These are phyloP conservation scores for Cynopterus sphinx DNA, from an alignment of 2,797 vertebrate genomes.

Conservation along the genomic window DNA sequence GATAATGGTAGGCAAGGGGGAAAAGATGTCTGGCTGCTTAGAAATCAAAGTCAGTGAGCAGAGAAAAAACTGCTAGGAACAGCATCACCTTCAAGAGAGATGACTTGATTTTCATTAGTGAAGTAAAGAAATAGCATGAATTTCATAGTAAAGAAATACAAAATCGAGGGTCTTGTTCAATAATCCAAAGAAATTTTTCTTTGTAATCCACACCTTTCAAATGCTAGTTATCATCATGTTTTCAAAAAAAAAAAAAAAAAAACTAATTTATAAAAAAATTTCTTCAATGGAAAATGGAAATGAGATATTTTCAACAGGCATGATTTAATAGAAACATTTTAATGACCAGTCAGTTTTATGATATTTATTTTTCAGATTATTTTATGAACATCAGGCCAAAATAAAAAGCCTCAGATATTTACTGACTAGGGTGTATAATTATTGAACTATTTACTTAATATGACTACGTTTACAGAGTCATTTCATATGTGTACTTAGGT, in stretches of 20 bases:
- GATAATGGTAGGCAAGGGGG: constrained; percentile 7
- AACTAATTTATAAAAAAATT: not conserved
- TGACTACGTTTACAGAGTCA: not conserved
- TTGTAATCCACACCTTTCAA: not conserved
- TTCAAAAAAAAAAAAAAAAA: not conserved
- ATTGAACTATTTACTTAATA: not conserved
- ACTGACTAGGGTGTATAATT: not conserved
- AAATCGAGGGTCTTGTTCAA: not conserved
- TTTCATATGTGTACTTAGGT: not conserved
- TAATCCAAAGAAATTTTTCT: not conserved
- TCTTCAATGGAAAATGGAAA: not conserved
- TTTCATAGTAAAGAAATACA: not conserved
- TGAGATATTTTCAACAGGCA: not conserved
- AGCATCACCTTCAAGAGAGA: not conserved
- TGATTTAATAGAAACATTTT: not conserved
- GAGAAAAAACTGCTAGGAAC: not conserved
- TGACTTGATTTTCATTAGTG: not conserved
- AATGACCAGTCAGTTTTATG: not conserved
- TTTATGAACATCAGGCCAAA: not conserved
- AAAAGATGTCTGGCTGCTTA: constrained; percentile 35
- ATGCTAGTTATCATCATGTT: not conserved
- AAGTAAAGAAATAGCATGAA: not conserved
- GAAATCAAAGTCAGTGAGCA: constrained; percentile 30
- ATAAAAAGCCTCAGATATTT: not conserved
- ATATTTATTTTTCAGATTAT: not conserved